Evolutionary conservation across 2,797 vertebrate species (phyloP).

Genomic region (Poecilia gillii): DNA sequence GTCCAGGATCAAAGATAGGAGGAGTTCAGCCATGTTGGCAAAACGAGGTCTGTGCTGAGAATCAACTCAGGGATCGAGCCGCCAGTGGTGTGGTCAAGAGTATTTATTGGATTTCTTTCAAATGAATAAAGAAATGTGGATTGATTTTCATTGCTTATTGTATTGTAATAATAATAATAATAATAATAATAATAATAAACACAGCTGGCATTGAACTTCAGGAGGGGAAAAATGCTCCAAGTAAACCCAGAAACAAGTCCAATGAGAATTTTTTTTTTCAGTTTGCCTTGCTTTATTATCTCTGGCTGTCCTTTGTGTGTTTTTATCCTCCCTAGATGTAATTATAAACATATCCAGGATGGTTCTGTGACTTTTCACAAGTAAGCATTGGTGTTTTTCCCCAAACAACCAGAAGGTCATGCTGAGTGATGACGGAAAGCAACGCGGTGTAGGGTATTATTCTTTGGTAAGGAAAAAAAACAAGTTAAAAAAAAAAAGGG

Average conservation of each 20-base stretch:
- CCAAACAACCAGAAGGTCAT: constrained; percentile 61
- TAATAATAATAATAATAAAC: background rate
- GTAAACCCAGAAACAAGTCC: background rate
- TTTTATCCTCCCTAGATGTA: constrained; percentile 22
- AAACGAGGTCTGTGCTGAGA: background rate
- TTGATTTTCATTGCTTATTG: background rate
- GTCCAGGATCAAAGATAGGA: background rate
- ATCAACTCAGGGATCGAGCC: background rate
- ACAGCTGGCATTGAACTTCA: background rate
- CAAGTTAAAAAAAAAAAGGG: background rate
- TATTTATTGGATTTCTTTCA: background rate
- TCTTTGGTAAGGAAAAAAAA: constrained; percentile 49
- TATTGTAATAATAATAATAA: background rate
- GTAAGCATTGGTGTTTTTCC: constrained; percentile 51
- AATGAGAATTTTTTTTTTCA: background rate
- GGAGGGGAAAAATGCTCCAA: background rate
- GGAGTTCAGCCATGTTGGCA: background rate
- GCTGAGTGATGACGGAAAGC: constrained; percentile 40
- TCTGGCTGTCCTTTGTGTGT: constrained; percentile 8
- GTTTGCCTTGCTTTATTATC: constrained; percentile 1
- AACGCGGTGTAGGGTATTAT: constrained; percentile 26
- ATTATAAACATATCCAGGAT: constrained; percentile 45
- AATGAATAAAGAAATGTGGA: background rate
- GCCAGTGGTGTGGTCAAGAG: background rate
- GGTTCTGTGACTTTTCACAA: constrained; percentile 65